These are phyloP conservation scores for Bicyclus anynana DNA, from an alignment of 1,140 invertebrate genomes.

Conservation along the genomic window DNA sequence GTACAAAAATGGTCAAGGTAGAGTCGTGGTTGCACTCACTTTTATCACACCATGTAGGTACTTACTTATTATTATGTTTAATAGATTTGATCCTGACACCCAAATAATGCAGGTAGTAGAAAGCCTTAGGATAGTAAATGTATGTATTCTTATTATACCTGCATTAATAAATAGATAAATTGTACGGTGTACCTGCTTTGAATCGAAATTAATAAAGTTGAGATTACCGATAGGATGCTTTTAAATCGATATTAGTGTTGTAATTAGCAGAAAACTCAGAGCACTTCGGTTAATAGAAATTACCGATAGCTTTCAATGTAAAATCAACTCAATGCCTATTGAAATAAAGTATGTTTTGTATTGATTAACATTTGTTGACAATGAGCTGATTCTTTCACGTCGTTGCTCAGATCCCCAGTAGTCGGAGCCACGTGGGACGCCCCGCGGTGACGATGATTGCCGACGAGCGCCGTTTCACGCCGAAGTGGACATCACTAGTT, in stretches of 20 bases:
- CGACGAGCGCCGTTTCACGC: slow-evolving; percentile 55
- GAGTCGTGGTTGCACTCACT: too few relatives aligned
- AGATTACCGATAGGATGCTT: slow-evolving; percentile 22
- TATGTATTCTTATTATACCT: too few relatives aligned
- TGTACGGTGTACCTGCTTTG: not conserved
- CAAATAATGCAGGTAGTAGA: too few relatives aligned
- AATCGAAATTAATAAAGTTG: not conserved
- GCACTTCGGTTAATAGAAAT: slow-evolving; percentile 4
- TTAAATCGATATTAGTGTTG: slow-evolving; percentile 36
- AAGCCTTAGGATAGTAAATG: too few relatives aligned
- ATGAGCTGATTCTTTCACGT: slow-evolving; percentile 38
- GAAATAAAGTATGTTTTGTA: slow-evolving; percentile 1
- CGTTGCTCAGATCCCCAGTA: slow-evolving; percentile 36
- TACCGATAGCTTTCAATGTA: not conserved
- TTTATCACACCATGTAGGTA: too few relatives aligned
- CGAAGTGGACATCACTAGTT: slow-evolving; percentile 51
- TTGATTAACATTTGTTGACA: slow-evolving; percentile 18
- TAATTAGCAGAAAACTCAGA: slow-evolving; percentile 54
- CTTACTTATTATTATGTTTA: too few relatives aligned
- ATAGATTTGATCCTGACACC: too few relatives aligned
- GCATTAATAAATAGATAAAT: not conserved
- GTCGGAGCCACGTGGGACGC: slow-evolving; percentile 53
- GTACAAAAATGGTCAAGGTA: too few relatives aligned
- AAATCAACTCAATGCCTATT: not conserved
- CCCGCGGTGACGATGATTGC: slow-evolving; percentile 58